These are phyloP conservation scores for Turritopsis rubra DNA, from an alignment of 30 jellyfish, hydroid and myxozoan genomes.

Conservation along the genomic window DNA sequence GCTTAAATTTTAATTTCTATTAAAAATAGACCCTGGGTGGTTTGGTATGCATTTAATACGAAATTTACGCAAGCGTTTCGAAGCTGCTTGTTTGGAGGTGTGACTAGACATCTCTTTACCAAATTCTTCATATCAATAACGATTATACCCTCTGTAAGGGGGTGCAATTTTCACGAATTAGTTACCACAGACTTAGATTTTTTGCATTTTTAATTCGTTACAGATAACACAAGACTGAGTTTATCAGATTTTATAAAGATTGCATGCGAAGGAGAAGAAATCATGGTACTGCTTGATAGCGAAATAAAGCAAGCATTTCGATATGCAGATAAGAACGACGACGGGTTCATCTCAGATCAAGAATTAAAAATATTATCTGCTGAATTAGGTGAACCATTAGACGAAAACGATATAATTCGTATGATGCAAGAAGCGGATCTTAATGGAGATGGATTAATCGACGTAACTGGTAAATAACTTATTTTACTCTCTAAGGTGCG, in stretches of 20 bases:
- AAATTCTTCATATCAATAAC: too few relatives aligned
- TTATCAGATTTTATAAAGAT: neutral
- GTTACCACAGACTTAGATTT: too few relatives aligned
- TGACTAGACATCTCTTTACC: too few relatives aligned
- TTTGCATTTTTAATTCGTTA: too few relatives aligned
- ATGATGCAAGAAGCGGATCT: neutral
- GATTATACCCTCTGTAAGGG: too few relatives aligned
- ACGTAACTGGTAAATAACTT: neutral
- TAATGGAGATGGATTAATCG: conserved; percentile 17
- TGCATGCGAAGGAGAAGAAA: neutral
- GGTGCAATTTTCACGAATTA: too few relatives aligned
- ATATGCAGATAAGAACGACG: neutral
- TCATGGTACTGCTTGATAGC: neutral
- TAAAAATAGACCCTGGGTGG: too few relatives aligned
- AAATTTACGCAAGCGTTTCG: too few relatives aligned
- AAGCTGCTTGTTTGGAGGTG: too few relatives aligned
- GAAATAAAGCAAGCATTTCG: conserved; percentile 1
- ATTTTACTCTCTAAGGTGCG: too few relatives aligned
- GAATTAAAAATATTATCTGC: neutral
- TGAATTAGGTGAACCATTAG: neutral
- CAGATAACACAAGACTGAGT: neutral
- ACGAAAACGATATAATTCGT: neutral
- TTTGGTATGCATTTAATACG: too few relatives aligned
- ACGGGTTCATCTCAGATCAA: neutral
- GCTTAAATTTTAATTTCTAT: too few relatives aligned